These are phyloP conservation scores for Chaetura pelagica DNA, from an alignment of 2,113 vertebrate genomes.

Conservation along the genomic window DNA sequence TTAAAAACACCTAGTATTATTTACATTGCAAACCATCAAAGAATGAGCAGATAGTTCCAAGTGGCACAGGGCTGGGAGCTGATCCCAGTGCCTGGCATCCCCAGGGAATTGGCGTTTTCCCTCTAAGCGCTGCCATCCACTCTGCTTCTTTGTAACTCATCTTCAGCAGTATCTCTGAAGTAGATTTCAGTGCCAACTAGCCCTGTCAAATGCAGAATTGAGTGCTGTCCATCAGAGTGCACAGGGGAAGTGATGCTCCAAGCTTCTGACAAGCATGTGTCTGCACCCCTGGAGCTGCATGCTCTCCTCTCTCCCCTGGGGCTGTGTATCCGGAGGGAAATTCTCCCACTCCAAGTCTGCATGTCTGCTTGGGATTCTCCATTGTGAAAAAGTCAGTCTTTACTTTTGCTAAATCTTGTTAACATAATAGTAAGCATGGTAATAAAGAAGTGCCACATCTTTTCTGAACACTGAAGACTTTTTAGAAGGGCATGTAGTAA, in stretches of 20 bases:
- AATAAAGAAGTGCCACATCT: too few relatives aligned
- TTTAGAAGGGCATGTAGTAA: too few relatives aligned
- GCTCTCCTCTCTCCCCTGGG: neutral
- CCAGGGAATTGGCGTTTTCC: neutral
- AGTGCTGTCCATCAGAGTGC: neutral
- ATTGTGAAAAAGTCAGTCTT: neutral
- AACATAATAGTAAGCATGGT: too few relatives aligned
- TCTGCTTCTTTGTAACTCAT: neutral
- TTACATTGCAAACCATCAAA: neutral
- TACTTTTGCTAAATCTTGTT: too few relatives aligned
- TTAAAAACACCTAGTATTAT: neutral
- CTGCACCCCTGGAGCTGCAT: neutral
- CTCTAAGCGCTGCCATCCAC: neutral
- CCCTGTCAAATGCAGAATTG: neutral
- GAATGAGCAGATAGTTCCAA: neutral
- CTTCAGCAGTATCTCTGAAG: neutral
- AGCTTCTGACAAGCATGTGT: neutral
- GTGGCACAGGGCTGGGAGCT: neutral
- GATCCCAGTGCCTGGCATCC: fast-evolving
- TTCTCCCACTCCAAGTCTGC: neutral
- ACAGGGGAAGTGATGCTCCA: neutral
- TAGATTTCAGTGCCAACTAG: neutral
- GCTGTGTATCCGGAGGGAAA: neutral
- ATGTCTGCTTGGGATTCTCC: neutral
- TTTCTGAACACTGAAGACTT: too few relatives aligned